Evolutionary conservation across 1,140 invertebrate species (phyloP).

Genomic region (Dendroctonus ponderosae): DNA sequence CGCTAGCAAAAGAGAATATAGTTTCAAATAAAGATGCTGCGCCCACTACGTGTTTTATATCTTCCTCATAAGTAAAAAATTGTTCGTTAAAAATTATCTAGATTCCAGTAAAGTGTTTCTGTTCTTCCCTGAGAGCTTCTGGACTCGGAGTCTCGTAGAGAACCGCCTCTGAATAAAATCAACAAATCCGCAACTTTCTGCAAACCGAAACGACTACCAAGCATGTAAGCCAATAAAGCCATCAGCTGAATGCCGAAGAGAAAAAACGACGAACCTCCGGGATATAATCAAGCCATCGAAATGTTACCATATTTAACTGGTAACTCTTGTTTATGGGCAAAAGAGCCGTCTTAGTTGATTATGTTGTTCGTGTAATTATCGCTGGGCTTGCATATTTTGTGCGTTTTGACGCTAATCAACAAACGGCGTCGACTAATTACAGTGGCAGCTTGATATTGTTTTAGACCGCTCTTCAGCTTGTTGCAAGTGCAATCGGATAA

Average conservation of each 20-base stretch:
- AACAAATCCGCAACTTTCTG: background rate
- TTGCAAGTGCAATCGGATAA: no score
- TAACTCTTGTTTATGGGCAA: constrained; percentile 25
- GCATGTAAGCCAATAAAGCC: constrained; percentile 18
- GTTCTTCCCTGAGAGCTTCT: no score
- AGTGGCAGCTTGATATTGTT: background rate
- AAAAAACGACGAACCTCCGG: constrained; percentile 15
- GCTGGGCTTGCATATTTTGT: constrained; percentile 14
- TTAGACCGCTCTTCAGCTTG: background rate
- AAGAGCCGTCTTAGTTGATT: constrained; percentile 19
- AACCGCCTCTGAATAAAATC: background rate
- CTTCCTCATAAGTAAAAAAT: no score
- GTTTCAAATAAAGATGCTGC: no score
- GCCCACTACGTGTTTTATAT: no score
- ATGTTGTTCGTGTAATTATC: constrained; percentile 24
- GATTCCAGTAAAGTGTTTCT: no score
- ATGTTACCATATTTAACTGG: constrained; percentile 29
- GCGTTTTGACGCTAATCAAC: background rate
- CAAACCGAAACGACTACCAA: background rate
- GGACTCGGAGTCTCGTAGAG: no score
- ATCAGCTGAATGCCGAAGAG: constrained; percentile 3
- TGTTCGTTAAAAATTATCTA: no score
- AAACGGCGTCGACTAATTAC: background rate
- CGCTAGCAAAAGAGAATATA: no score
- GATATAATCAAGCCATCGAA: constrained; percentile 29